phyloP scores from a whole-genome alignment of 1,140 invertebrate species.

The Tribolium castaneum region DNA sequence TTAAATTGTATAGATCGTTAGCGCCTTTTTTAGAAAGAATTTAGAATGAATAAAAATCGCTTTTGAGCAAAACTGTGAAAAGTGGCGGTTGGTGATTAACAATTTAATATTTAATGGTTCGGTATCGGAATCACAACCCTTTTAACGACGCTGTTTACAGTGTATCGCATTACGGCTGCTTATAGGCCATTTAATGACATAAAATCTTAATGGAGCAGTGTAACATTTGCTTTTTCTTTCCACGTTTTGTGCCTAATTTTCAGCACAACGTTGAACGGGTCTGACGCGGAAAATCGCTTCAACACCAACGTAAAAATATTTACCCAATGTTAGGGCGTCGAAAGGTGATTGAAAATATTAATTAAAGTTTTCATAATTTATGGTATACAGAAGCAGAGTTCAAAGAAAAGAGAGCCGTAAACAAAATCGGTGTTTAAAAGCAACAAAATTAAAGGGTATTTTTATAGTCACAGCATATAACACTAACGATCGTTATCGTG shows the following conservation, averaged over 20 bases:
- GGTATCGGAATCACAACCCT: constrained; percentile 2
- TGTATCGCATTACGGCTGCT: constrained; percentile 5
- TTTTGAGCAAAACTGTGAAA: not conserved
- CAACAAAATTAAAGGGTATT: constrained; percentile 28
- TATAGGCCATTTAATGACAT: constrained; percentile 20
- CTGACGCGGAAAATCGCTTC: not conserved
- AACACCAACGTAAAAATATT: not conserved
- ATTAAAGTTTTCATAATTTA: constrained; percentile 15
- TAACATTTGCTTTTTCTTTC: not conserved
- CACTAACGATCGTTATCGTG: constrained; percentile 28
- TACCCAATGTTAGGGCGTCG: not conserved
- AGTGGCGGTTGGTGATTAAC: not conserved
- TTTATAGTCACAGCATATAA: constrained; percentile 34
- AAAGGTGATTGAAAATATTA: constrained; percentile 19
- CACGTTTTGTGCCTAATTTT: not conserved
- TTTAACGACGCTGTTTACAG: constrained; percentile 25
- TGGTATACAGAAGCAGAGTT: constrained; percentile 9
- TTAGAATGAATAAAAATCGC: not conserved
- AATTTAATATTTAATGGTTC: constrained; percentile 27
- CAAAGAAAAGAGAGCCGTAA: constrained; percentile 8
- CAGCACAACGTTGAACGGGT: not conserved
- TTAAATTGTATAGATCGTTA: too few relatives aligned
- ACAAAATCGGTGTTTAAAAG: not conserved
- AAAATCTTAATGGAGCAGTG: constrained; percentile 10
- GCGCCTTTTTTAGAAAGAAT: too few relatives aligned